phyloP scores from a whole-genome alignment of 35 echinoderm and acorn worm species.

The Heliocidaris tuberculata region DNA sequence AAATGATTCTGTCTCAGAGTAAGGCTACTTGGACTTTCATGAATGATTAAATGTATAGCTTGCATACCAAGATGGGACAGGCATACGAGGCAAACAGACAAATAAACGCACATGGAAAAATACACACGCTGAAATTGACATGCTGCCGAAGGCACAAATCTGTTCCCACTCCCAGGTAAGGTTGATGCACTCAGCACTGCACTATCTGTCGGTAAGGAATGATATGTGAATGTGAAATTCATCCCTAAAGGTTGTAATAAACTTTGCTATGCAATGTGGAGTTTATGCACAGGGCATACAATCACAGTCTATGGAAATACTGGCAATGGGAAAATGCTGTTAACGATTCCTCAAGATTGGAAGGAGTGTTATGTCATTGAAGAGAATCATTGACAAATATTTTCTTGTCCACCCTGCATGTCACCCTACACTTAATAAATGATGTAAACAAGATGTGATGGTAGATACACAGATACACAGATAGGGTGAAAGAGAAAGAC shows the following conservation, averaged over 20 bases:
- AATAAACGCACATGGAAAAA: conserved; percentile 18
- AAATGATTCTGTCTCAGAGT: not conserved
- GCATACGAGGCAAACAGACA: conserved; percentile 7
- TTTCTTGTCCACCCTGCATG: not conserved
- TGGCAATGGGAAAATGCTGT: not conserved
- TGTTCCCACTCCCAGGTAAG: not conserved
- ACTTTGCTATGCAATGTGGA: too few relatives aligned
- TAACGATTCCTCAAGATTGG: not conserved
- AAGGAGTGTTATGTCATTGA: not conserved
- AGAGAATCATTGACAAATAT: conserved; percentile 18
- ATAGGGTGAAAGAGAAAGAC: not conserved
- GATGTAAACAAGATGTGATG: not conserved
- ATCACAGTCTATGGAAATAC: not conserved
- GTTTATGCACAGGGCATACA: too few relatives aligned
- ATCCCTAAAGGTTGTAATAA: too few relatives aligned
- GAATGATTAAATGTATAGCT: conserved; percentile 12
- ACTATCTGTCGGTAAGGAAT: not conserved
- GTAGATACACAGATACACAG: not conserved
- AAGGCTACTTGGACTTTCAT: not conserved
- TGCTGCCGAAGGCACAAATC: not conserved
- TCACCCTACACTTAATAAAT: conserved; percentile 12
- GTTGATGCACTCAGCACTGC: not conserved
- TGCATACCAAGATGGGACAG: not conserved
- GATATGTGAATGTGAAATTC: not conserved
- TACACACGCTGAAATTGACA: not conserved